phyloP scores from a whole-genome alignment of 2,888 invertebrate genomes.

The Creontiades dilutus region DNA sequence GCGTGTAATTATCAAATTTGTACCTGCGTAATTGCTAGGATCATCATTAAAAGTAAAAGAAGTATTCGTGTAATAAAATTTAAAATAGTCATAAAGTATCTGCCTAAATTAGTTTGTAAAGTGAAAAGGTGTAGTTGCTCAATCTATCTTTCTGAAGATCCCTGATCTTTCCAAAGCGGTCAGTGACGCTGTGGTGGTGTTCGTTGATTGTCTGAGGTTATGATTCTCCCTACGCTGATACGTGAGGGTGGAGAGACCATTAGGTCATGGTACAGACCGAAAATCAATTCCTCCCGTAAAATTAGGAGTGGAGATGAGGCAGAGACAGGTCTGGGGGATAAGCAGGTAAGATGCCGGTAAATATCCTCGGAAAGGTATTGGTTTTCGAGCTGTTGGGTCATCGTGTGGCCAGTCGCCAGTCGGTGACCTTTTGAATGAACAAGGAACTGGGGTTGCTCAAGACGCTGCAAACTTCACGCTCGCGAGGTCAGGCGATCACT shows the following conservation, averaged over 20 bases:
- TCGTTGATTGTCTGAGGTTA: no score
- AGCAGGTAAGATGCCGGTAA: background rate
- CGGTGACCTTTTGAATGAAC: slow-evolving; percentile 34
- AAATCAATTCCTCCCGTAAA: no score
- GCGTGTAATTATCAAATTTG: no score
- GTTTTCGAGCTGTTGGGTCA: background rate
- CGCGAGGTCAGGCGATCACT: background rate
- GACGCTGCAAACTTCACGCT: slow-evolving; percentile 23
- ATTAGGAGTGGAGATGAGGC: background rate
- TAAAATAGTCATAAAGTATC: no score
- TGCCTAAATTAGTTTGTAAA: no score
- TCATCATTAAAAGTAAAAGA: no score
- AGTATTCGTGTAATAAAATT: no score
- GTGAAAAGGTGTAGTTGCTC: no score
- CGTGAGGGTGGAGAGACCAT: background rate
- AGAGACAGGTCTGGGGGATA: background rate
- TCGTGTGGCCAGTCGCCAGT: background rate
- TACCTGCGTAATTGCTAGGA: no score
- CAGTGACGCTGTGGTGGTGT: no score
- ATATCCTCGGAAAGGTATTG: background rate
- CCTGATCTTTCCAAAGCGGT: no score
- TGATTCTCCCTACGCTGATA: background rate
- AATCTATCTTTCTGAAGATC: no score
- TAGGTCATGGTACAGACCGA: background rate
- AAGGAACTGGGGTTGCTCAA: slow-evolving; percentile 4